phyloP scores from a whole-genome alignment of 2,113 vertebrate species.

The Cavia porcellus region DNA sequence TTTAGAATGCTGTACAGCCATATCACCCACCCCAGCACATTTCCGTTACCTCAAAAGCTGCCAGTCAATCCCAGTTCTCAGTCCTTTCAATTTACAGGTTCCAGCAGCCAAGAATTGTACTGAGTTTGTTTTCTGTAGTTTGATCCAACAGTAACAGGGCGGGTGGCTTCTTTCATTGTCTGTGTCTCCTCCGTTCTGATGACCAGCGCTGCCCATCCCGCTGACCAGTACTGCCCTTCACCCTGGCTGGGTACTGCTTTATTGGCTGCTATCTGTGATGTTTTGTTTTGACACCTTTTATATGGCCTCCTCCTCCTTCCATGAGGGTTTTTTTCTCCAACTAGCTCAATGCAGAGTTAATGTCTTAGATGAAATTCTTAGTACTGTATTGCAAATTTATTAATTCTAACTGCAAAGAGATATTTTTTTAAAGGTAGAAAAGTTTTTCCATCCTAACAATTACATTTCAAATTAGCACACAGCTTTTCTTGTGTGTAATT shows the following conservation, averaged over 20 bases:
- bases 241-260: not conserved
- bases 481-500: not conserved
- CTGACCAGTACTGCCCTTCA: not conserved
- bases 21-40: not conserved
- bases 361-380: constrained; percentile 15
- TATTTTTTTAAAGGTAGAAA: not conserved
- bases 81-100: not conserved
- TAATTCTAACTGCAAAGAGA: not conserved
- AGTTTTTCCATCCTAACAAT: constrained; percentile 35
- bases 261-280: not conserved
- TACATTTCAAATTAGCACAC: constrained; percentile 58
- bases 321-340: not conserved
- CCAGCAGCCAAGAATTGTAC: not conserved
- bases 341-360: not conserved
- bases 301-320: not conserved
- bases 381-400: not conserved
- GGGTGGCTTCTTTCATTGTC: not conserved
- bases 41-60: not conserved
- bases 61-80: not conserved
- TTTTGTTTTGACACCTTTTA: not conserved
- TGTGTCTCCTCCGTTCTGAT: not conserved
- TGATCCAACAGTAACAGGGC: not conserved
- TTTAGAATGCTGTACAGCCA: not conserved
- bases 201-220: not conserved
- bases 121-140: not conserved